phyloP scores from a whole-genome alignment of 1,140 invertebrate species.

The Sweltsa coloradensis region DNA sequence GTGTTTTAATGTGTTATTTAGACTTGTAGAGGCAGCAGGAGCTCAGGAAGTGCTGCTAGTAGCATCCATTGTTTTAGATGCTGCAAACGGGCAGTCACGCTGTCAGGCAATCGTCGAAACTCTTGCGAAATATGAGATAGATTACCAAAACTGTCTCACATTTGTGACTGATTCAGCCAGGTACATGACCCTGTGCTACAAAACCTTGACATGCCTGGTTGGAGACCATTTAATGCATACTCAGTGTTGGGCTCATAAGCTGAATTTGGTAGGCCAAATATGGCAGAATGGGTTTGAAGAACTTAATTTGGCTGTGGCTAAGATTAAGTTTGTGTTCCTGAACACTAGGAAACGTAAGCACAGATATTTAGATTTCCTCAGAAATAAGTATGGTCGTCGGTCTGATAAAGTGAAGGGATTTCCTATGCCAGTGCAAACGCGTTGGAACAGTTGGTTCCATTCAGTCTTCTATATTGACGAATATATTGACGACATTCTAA shows the following conservation, averaged over 20 bases:
- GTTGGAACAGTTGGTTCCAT: conserved; percentile 2
- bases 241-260: neutral
- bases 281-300: neutral
- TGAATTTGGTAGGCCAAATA: conserved; percentile 1
- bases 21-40: neutral
- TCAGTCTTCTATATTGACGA: neutral
- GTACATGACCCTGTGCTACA: neutral
- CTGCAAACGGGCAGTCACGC: neutral
- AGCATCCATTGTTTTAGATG: neutral
- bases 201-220: neutral
- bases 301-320: neutral
- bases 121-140: neutral
- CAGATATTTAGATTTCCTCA: neutral
- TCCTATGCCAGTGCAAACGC: conserved; percentile 1
- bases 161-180: neutral
- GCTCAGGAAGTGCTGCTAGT: neutral
- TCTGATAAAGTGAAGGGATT: neutral
- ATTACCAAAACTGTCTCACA: neutral
- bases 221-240: conserved; percentile 1
- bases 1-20: neutral
- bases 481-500: neutral
- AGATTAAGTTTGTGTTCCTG: neutral
- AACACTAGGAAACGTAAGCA: neutral
- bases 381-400: neutral
- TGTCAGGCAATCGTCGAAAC: neutral